Evolutionary conservation across 92 coral and sea anemone genomes (phyloP).

Genomic region (Porites rus): DNA sequence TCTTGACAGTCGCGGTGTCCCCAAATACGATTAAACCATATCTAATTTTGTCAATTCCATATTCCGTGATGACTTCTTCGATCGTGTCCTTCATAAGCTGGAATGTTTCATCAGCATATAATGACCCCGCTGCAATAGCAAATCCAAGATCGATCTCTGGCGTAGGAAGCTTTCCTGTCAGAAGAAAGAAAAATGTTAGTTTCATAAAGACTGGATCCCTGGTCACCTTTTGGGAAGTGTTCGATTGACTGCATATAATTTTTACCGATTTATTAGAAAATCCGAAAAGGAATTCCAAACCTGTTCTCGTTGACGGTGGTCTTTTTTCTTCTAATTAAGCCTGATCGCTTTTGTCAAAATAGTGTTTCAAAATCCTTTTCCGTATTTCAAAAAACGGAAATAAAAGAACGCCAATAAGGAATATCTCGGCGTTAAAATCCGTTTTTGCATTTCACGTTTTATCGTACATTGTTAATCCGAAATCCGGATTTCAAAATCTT

Average conservation of each 20-base stretch:
- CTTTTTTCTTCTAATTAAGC: no score
- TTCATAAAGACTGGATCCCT: neutral
- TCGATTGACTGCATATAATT: no score
- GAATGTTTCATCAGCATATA: conserved; percentile 67
- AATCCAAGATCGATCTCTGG: conserved; percentile 81
- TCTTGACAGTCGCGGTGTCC: conserved; percentile 43
- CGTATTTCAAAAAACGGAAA: no score
- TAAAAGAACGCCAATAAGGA: no score
- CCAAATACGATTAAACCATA: conserved; percentile 80
- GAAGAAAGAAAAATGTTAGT: neutral
- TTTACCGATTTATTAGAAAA: no score
- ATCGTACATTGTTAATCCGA: no score
- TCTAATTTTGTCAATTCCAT: conserved; percentile 69
- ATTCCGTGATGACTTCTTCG: conserved; percentile 58
- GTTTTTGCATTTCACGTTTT: no score
- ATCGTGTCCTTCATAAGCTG: conserved; percentile 64
- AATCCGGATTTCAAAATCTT: neutral
- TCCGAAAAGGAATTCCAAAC: no score
- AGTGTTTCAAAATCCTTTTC: no score
- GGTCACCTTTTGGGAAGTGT: neutral
- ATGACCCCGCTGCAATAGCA: conserved; percentile 74
- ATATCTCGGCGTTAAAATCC: no score
- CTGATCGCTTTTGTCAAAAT: no score
- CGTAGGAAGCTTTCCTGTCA: conserved; percentile 23
- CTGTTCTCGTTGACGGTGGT: no score